These are phyloP conservation scores for Elaphurus davidianus DNA, from an alignment of 2,113 vertebrate species.

Conservation along the genomic window DNA sequence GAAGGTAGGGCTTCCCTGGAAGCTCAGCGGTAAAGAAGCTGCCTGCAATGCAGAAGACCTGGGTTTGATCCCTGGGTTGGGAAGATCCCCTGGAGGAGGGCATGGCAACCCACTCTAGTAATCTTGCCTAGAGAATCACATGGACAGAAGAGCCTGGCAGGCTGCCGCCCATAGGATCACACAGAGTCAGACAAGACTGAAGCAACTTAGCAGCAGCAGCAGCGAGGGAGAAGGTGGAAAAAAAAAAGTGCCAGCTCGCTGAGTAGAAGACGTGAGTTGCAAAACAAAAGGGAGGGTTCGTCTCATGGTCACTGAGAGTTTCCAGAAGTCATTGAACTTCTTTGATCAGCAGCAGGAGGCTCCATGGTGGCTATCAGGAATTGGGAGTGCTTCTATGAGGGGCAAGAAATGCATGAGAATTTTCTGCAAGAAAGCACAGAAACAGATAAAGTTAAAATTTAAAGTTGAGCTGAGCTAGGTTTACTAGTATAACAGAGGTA, in stretches of 20 bases:
- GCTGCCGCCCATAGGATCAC: not conserved
- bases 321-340: not conserved
- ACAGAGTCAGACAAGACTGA: not conserved
- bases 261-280: rapidly evolving
- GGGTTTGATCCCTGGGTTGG: not conserved
- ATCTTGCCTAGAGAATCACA: not conserved
- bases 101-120: not conserved
- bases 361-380: not conserved
- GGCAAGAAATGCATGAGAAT: not conserved
- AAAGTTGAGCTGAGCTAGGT: not conserved
- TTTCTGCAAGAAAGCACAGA: not conserved
- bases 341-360: not conserved
- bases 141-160: not conserved
- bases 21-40: not conserved
- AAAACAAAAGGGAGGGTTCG: not conserved
- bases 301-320: not conserved
- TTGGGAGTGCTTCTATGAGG: not conserved
- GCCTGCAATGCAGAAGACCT: not conserved
- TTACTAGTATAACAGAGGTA: not conserved
- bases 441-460: not conserved
- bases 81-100: not conserved
- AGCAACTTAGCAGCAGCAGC: not conserved
- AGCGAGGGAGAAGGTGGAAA: not conserved
- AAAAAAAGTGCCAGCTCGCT: not conserved
- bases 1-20: not conserved